Evolutionary conservation across 2,113 vertebrate genomes (phyloP), one percentile per base, ranked within the genome.

Genomic region (Coturnix japonica): DNA sequence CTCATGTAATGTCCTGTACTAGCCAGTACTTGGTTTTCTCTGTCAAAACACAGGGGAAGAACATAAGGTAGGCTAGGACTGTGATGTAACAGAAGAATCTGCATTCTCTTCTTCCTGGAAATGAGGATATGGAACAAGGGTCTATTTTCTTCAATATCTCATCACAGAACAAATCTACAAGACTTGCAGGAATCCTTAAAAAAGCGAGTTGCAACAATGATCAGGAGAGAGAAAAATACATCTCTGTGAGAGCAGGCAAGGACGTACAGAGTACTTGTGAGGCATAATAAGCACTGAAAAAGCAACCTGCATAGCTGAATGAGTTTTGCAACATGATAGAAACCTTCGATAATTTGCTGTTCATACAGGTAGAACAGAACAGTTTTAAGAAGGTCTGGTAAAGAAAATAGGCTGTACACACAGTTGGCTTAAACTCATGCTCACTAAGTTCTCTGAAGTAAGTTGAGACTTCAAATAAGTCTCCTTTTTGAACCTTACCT

Each of bases 211-310:
- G 15, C 17, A 83, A 5, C 5, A 61, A 31, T 11, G 41, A 60
- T 2, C 9, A 30, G n/a, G 9, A 74, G 31, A 21, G 19, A 16
- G 13, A 1, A 2, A 13, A 54, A 73, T 56, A 25, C 0, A 1
- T 3, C n/a, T n/a, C 41, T 73, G 13, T 41, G 4, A 57, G 63
- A 69, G 13, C 1, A 69, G 13, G 13, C 21, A 19, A 22, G 57
- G 37, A 51, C 9, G 51, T 8, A 6, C 3, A 39, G 39, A 0
- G 1, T 12, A 60, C 12, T 25, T 60, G 31, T 43, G 77, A 67
- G 35, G 63, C 61, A 26, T 14, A 85, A 35, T 5, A 25, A 69
- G 8, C 4, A 5, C 25, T 21, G 51, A 35, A 43, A 10, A 89
- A 65, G 28, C n/a, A 67, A 30, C 11, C 13, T 46, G 15, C 3